Conservation (phyloP, 2,113 vertebrate species). For the Ochotona princeps region DNA sequence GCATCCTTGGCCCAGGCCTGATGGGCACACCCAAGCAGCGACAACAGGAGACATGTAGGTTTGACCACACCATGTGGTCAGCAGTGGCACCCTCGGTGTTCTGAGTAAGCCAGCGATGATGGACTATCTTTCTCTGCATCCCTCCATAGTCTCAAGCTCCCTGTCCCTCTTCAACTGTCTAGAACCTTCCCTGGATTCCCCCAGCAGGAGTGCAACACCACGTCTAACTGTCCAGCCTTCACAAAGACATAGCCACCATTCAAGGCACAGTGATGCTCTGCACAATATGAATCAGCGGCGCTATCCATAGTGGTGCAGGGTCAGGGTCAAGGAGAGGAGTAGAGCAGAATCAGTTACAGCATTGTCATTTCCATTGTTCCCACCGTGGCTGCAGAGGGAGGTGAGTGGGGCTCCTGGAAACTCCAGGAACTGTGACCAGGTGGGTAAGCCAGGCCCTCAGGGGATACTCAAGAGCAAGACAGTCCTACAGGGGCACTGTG, state of each 20-base stretch:
- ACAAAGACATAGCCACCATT: neutral
- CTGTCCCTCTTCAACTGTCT: neutral
- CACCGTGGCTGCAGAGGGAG: neutral
- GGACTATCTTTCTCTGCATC: neutral
- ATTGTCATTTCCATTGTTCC: neutral
- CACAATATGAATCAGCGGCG: neutral
- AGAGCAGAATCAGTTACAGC: neutral
- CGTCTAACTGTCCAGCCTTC: neutral
- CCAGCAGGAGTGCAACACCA: neutral
- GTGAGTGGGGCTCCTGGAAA: neutral
- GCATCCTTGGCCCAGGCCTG: neutral
- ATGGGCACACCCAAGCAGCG: neutral
- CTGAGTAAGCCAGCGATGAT: neutral
- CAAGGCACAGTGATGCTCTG: neutral
- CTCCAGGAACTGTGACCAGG: neutral
- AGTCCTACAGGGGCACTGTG: neutral
- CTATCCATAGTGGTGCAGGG: neutral
- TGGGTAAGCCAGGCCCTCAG: neutral
- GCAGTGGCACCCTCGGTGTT: accelerated
- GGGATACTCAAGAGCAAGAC: neutral
- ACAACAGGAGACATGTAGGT: too few species aligned
- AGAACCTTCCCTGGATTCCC: neutral
- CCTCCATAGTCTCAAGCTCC: neutral
- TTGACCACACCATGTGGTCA: neutral
- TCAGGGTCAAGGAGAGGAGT: neutral